Evolutionary conservation across 2,797 vertebrate species (phyloP).

Genomic region (Cyclopterus lumpus): DNA sequence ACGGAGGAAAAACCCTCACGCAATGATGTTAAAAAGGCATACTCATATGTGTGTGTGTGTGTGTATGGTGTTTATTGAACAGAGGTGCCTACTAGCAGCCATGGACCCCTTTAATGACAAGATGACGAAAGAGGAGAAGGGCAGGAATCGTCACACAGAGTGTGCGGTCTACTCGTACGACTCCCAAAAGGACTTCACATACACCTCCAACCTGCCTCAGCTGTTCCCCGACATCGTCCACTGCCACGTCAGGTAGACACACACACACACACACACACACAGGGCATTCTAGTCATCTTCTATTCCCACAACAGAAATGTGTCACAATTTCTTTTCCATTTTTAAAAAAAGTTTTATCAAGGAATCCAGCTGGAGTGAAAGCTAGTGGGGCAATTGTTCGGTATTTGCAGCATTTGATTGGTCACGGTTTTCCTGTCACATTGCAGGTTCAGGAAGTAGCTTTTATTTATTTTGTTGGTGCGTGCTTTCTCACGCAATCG

Average conservation of each 20-base stretch:
- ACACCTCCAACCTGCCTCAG: slow-evolving; percentile 86
- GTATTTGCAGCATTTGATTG: too few species aligned
- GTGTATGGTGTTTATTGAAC: slow-evolving; percentile 31
- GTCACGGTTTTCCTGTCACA: background rate
- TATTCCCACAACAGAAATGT: background rate
- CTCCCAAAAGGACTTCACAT: slow-evolving; percentile 82
- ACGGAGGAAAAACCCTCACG: background rate
- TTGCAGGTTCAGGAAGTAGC: background rate
- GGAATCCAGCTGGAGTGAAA: too few species aligned
- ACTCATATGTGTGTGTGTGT: background rate
- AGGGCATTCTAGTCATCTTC: too few species aligned
- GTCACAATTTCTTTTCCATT: too few species aligned
- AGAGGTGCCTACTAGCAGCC: slow-evolving; percentile 92
- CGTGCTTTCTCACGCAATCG: background rate
- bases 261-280: background rate
- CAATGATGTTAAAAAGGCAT: background rate
- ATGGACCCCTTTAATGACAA: slow-evolving; percentile 89
- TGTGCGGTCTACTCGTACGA: slow-evolving; percentile 90
- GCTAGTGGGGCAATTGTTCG: background rate
- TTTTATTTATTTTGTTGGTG: background rate
- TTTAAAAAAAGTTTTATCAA: too few species aligned
- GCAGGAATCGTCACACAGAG: slow-evolving; percentile 91
- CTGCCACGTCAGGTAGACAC: slow-evolving; percentile 88
- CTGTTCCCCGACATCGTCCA: slow-evolving; percentile 88
- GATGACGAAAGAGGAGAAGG: slow-evolving; percentile 88